These are phyloP conservation scores for Drosophila nebulosa DNA, from an alignment of 1,140 invertebrate species.

Conservation along the genomic window DNA sequence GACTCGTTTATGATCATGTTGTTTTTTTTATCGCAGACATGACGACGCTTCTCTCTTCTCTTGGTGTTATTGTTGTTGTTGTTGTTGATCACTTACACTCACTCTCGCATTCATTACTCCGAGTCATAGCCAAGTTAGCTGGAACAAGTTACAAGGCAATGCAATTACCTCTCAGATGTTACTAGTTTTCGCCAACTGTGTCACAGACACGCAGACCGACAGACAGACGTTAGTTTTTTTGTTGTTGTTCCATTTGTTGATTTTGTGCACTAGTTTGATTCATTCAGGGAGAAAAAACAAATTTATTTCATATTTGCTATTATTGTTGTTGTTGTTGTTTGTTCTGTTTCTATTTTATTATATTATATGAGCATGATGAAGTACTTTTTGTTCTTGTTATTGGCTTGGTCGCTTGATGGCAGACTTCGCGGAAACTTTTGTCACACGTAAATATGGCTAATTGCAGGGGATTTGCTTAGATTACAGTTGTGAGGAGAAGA, in stretches of 20 bases:
- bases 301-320: slow-evolving; percentile 21
- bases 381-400: slow-evolving; percentile 29
- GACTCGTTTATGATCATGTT: slow-evolving; percentile 25
- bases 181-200: background rate
- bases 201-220: background rate
- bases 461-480: slow-evolving; percentile 46
- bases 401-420: background rate
- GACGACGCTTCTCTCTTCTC: slow-evolving; percentile 19
- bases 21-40: slow-evolving; percentile 34
- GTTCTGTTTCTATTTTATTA: background rate
- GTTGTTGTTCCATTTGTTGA: slow-evolving; percentile 18
- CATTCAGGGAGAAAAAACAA: slow-evolving; percentile 31
- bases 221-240: background rate
- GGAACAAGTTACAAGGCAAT: background rate
- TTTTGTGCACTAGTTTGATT: slow-evolving; percentile 41
- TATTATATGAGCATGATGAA: slow-evolving; percentile 67
- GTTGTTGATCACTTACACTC: background rate
- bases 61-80: no score
- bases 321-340: slow-evolving; percentile 22
- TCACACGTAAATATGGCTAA: slow-evolving; percentile 28
- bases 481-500: slow-evolving; percentile 31
- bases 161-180: background rate
- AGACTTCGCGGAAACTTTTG: slow-evolving; percentile 74
- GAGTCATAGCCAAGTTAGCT: background rate
- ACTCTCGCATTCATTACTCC: background rate